A percentile compares a stretch with the other conserved stretches of the same genome.
phyloP scores from a whole-genome alignment of 2,797 vertebrate species.

The Pogonophryne albipinna region DNA sequence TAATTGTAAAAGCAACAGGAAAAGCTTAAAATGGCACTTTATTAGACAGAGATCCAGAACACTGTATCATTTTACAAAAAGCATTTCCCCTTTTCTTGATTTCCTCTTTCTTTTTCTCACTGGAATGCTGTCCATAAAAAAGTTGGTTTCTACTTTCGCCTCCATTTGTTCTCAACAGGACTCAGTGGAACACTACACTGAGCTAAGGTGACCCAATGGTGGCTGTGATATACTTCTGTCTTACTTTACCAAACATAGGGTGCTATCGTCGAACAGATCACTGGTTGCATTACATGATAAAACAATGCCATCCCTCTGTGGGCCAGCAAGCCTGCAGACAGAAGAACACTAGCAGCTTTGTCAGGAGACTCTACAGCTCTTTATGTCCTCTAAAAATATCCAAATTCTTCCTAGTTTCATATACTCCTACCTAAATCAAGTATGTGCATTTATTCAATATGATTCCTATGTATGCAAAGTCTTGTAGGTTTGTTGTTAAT shows the following conservation, averaged over 20 bases:
- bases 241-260: constrained; percentile 78
- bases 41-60: constrained; percentile 49
- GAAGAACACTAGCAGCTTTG: constrained; percentile 79
- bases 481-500: background rate
- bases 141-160: constrained; percentile 74
- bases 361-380: constrained; percentile 54
- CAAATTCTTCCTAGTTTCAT: constrained; percentile 48
- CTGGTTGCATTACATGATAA: constrained; percentile 84
- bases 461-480: background rate
- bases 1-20: constrained; percentile 26
- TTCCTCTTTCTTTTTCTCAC: constrained; percentile 36
- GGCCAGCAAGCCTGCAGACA: constrained; percentile 71
- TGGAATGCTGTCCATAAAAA: constrained; percentile 69
- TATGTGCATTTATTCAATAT: background rate
- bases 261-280: constrained; percentile 78
- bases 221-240: constrained; percentile 77
- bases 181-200: constrained; percentile 58
- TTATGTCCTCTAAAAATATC: constrained; percentile 65
- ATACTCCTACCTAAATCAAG: constrained; percentile 17
- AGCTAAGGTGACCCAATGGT: constrained; percentile 75
- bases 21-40: constrained; percentile 61
- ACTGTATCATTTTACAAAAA: constrained; percentile 63
- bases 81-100: constrained; percentile 44
- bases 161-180: constrained; percentile 64
- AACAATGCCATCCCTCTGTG: constrained; percentile 83